These are phyloP conservation scores for Antennarius maculatus DNA, from an alignment of 2,797 vertebrate genomes.

Conservation along the genomic window DNA sequence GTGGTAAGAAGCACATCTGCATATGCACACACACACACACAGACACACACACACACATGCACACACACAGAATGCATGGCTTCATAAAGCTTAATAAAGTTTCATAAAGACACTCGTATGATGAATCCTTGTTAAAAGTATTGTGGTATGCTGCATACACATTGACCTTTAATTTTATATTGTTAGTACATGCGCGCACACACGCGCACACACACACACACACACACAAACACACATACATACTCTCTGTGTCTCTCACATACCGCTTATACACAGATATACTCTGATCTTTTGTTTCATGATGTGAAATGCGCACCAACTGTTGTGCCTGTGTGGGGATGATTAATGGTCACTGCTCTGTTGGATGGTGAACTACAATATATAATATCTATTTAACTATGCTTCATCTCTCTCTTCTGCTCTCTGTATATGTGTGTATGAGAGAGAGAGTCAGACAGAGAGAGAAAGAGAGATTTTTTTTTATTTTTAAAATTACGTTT, in stretches of 20 bases:
- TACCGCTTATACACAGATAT: background rate
- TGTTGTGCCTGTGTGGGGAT: slow-evolving; percentile 33
- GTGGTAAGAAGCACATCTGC: slow-evolving; percentile 17
- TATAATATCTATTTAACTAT: slow-evolving; percentile 55
- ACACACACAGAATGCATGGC: background rate
- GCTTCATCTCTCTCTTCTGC: slow-evolving; percentile 27
- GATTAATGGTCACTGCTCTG: slow-evolving; percentile 59
- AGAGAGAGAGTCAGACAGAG: too few species aligned
- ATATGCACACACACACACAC: background rate
- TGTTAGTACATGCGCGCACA: background rate
- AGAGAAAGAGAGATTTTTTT: too few species aligned
- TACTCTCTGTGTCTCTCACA: background rate
- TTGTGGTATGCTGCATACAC: slow-evolving; percentile 6
- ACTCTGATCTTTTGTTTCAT: slow-evolving; percentile 44
- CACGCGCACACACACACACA: slow-evolving; percentile 4
- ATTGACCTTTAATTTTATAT: slow-evolving; percentile 35
- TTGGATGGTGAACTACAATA: slow-evolving; percentile 61
- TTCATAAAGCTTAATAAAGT: background rate
- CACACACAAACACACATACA: background rate
- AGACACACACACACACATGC: too few species aligned
- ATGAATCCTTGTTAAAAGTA: slow-evolving; percentile 10
- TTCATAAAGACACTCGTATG: slow-evolving; percentile 12
- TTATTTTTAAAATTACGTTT: too few species aligned
- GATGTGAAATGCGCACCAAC: slow-evolving; percentile 33
- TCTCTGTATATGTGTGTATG: background rate